Evolutionary conservation across 2,888 invertebrate species (phyloP).

Genomic region (Carcina quercana): DNA sequence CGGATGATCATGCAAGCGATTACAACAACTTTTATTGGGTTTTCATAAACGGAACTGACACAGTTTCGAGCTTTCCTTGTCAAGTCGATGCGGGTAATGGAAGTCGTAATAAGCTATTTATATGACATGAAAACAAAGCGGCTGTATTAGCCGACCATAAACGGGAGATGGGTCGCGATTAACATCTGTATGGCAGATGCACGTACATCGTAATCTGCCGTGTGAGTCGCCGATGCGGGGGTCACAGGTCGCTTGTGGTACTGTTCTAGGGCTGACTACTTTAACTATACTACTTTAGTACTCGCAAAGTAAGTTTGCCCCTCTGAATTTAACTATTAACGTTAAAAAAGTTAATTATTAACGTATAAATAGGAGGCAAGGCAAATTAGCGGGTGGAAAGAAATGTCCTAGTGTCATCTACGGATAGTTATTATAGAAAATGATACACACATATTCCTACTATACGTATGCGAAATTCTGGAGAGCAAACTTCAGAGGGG

Average conservation of each 20-base stretch:
- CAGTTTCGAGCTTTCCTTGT: constrained; percentile 33
- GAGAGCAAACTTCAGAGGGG: too few species aligned
- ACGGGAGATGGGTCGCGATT: constrained; percentile 42
- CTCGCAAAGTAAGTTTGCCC: too few species aligned
- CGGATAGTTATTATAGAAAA: too few species aligned
- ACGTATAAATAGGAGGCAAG: too few species aligned
- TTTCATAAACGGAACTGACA: constrained; percentile 50
- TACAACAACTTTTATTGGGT: constrained; percentile 8
- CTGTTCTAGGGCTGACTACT: constrained; percentile 10
- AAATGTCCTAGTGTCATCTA: too few species aligned
- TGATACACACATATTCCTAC: too few species aligned
- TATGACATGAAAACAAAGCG: constrained; percentile 51
- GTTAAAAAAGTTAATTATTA: neutral
- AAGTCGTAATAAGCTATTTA: constrained; percentile 51
- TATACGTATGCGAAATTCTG: too few species aligned
- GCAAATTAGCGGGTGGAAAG: too few species aligned
- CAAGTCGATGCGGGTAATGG: constrained; percentile 29
- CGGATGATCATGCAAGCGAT: constrained; percentile 12
- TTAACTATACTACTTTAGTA: neutral
- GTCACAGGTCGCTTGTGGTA: constrained; percentile 32
- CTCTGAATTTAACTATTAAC: too few species aligned
- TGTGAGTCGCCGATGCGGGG: constrained; percentile 25
- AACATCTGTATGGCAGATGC: constrained; percentile 52
- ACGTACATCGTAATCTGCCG: constrained; percentile 40
- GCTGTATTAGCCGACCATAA: constrained; percentile 39